A percentile compares a stretch with the other conserved stretches of the same genome.
Evolutionary conservation across 1,140 invertebrate species (phyloP).

Genomic region (Scaptomyza graminum): DNA sequence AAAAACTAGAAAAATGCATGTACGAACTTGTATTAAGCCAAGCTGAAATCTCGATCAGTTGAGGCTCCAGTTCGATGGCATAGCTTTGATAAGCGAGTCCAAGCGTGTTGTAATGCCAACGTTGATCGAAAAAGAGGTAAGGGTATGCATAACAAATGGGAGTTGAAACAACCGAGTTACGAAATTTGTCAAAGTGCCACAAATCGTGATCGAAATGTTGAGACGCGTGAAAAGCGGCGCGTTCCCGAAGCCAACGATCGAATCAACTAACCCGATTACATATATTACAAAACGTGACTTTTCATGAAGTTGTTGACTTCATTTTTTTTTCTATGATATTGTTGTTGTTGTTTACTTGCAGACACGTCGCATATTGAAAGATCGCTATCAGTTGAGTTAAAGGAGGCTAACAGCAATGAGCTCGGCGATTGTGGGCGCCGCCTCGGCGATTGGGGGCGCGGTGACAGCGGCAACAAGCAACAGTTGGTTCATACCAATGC

Average conservation of each 20-base stretch:
- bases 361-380: conserved; percentile 35
- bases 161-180: conserved; percentile 39
- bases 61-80: conserved; percentile 3
- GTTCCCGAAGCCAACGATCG: neutral
- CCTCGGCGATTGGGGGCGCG: conserved; percentile 85
- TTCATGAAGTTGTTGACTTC: conserved; percentile 28
- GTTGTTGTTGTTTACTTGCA: conserved; percentile 36
- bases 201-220: conserved; percentile 63
- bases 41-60: neutral
- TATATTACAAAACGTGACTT: conserved; percentile 40
- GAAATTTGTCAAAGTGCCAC: conserved; percentile 43
- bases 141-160: conserved; percentile 57
- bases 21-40: neutral
- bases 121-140: neutral
- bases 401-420: conserved; percentile 50
- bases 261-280: conserved; percentile 55
- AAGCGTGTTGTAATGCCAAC: conserved; percentile 20
- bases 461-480: conserved; percentile 85
- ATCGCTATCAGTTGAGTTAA: conserved; percentile 2
- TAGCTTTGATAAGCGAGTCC: conserved; percentile 17
- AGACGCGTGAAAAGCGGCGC: conserved; percentile 55
- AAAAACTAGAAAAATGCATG: neutral
- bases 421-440: conserved; percentile 85
- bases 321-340: neutral
- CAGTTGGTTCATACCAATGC: conserved; percentile 91